Conservation (phyloP, 2,113 vertebrate genomes). For the Hyperopisus bebe region DNA sequence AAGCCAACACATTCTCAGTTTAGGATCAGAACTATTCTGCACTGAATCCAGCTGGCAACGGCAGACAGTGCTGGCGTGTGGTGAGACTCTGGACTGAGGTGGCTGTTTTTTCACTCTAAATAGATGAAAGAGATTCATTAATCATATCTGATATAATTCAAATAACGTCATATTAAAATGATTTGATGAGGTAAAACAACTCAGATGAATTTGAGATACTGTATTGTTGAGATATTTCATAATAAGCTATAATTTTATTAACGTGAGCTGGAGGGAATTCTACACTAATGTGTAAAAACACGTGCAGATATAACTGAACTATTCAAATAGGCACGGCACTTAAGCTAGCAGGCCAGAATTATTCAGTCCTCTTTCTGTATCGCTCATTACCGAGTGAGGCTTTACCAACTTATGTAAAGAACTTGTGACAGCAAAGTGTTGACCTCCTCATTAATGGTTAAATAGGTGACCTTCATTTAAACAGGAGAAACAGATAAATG, state of each 20-base stretch:
- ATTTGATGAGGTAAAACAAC: background rate
- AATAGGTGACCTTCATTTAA: conserved; percentile 32
- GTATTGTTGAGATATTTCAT: background rate
- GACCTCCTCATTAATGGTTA: conserved; percentile 6
- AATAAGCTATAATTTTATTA: conserved; percentile 6
- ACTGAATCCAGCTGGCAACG: background rate
- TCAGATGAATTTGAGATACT: background rate
- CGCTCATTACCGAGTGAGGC: background rate
- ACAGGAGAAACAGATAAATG: conserved; percentile 29
- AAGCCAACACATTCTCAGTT: background rate
- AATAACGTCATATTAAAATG: background rate
- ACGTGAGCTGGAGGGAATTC: background rate
- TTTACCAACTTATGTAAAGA: background rate
- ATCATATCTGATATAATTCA: background rate
- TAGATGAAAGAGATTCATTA: background rate
- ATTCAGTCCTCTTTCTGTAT: background rate
- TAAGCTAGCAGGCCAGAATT: background rate
- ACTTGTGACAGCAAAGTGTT: background rate
- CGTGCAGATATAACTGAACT: conserved; percentile 7
- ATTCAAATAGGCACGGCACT: background rate
- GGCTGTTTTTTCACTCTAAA: background rate
- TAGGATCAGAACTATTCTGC: background rate
- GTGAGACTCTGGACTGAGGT: background rate
- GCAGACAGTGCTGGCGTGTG: background rate
- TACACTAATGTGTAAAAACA: background rate